Conservation (phyloP, 2,888 invertebrate species). For the Gnatocerus cornutus region DNA sequence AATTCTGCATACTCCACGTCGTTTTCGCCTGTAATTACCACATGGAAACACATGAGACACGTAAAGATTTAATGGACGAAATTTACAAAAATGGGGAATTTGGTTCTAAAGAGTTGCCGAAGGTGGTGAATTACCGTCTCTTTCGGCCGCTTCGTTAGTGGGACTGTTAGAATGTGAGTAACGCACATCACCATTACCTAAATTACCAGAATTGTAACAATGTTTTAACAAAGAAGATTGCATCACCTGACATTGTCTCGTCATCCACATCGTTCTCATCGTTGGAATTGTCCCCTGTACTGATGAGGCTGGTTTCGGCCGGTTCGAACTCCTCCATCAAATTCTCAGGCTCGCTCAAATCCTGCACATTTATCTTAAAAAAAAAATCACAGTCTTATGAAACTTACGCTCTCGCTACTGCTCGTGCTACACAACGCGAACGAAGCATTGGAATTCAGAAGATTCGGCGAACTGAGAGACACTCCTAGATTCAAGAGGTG, state of each 20-base stretch:
- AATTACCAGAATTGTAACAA: conserved; percentile 19
- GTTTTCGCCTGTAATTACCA: conserved; percentile 74
- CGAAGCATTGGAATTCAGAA: conserved; percentile 67
- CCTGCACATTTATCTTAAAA: conserved; percentile 68
- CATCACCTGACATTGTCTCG: conserved; percentile 86
- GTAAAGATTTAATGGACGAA: conserved; percentile 33
- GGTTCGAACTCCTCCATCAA: conserved; percentile 75
- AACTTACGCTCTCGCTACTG: conserved; percentile 67
- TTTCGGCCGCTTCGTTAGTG: conserved; percentile 62
- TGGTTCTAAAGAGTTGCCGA: conserved; percentile 51
- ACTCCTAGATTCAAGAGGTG: conserved; percentile 65
- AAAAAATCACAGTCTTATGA: not conserved
- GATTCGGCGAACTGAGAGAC: conserved; percentile 69
- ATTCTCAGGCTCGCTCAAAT: conserved; percentile 78
- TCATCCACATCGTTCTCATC: conserved; percentile 92
- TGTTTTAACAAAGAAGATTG: not conserved
- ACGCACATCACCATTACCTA: conserved; percentile 40
- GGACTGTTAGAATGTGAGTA: conserved; percentile 52
- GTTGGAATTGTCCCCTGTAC: conserved; percentile 80
- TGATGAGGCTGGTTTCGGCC: conserved; percentile 71
- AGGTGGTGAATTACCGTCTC: conserved; percentile 56
- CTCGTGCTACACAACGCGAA: conserved; percentile 68
- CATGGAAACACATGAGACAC: conserved; percentile 19
- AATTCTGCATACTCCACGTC: conserved; percentile 80
- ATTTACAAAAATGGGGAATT: conserved; percentile 16